These are phyloP conservation scores for Propithecus coquereli DNA, from an alignment of 2,113 vertebrate genomes.

Conservation along the genomic window DNA sequence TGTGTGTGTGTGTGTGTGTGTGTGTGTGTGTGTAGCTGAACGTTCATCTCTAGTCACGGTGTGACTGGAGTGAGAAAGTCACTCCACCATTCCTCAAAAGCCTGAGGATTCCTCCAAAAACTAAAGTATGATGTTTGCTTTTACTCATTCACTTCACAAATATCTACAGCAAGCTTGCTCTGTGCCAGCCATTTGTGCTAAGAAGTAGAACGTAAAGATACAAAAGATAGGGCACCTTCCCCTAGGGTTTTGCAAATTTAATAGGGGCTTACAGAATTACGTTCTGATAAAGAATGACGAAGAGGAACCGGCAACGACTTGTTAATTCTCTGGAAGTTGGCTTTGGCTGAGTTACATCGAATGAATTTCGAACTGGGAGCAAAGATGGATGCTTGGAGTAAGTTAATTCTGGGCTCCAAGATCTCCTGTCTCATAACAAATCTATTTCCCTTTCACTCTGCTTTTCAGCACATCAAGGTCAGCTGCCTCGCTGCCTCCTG, in stretches of 20 bases:
- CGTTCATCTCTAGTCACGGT: not conserved
- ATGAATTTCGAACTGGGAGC: not conserved
- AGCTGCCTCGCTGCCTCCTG: not conserved
- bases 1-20: not conserved
- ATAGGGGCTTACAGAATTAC: not conserved
- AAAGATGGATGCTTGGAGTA: constrained; percentile 1
- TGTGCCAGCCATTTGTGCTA: not conserved
- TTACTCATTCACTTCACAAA: not conserved
- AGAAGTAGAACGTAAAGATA: not conserved
- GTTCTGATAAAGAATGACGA: not conserved
- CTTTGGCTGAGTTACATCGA: not conserved
- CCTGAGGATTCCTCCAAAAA: constrained; percentile 11
- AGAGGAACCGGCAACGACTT: not conserved
- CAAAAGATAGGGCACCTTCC: not conserved
- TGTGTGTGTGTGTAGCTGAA: constrained; percentile 22
- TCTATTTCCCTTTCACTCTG: constrained; percentile 26
- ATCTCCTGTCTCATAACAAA: not conserved
- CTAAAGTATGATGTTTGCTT: not conserved
- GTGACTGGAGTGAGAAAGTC: not conserved
- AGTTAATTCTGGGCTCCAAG: constrained; percentile 19
- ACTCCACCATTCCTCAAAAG: constrained; percentile 4
- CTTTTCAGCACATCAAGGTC: not conserved
- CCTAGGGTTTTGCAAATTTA: not conserved
- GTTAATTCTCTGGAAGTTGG: not conserved
- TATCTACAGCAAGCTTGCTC: not conserved